Base-by-base conservation (phyloP, 2,888 invertebrate species). In the Tuta absoluta region DNA sequence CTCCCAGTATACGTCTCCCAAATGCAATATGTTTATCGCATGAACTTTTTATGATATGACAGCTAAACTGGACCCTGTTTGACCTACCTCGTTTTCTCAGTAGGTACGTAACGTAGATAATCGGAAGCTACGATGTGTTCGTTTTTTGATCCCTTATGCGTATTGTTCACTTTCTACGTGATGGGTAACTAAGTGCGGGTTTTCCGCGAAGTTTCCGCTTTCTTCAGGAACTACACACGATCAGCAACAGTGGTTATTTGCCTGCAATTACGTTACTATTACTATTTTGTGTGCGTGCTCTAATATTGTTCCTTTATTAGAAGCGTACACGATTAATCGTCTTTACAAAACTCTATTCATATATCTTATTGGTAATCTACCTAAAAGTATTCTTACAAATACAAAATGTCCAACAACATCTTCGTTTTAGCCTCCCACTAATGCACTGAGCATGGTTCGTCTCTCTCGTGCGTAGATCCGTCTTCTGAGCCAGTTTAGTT, bases 141-240 rank as follows among this genome's bases (percentile, higher is more conserved):
- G 21, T 51, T 23, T 21, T 21, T 51, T 21, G 21, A 49, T 49
- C 21, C 28, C 28, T 23, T 56, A 28, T 33, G 33, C 51, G 11
- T 51, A 33, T 56, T 56, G 56, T 17, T 56, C 28, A 28, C 56
- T 28, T 56, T 56, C 56, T 33, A 56, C 28, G n/a, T 11, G n/a
- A 17, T 33, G 56, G 28, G 33, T 33, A 33, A 5, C 8, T 17
- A 33, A 33, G 56, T 17, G 33, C 12, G 56, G 33, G 56, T 24
- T 56, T 56, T 56, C n/a, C 17, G 24, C 56, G 56, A 33, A 33
- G 21, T 58, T 45, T 49, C 49, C 49, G 49, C 61, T 49, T 61
- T 61, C 33, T 33, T 61, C 61, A 61, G 61, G 61, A 61, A 61
- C 61, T 61, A 49, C 33, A 49, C 58, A 24, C 33, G 24, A 23